phyloP scores from a whole-genome alignment of 1,140 invertebrate genomes.

The Scaptodrosophila lebanonensis region DNA sequence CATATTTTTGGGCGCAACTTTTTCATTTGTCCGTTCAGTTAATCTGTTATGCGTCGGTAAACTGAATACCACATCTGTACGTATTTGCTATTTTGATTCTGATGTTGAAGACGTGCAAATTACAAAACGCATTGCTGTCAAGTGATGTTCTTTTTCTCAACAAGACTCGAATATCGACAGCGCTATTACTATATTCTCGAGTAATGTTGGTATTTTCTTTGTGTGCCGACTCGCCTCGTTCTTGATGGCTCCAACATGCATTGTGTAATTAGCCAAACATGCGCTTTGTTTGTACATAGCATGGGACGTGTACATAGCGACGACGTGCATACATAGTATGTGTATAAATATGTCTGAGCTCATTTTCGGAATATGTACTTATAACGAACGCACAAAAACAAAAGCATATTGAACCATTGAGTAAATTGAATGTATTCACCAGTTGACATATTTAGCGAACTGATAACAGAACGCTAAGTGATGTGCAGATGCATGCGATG shows the following conservation, averaged over 20 bases:
- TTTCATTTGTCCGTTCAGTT: slow-evolving; percentile 16
- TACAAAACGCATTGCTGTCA: no score
- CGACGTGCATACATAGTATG: no score
- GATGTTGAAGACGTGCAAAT: slow-evolving; percentile 30
- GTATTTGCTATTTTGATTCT: no score
- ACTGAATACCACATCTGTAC: no score
- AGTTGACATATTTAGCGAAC: slow-evolving; percentile 19
- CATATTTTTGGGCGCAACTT: slow-evolving; percentile 42
- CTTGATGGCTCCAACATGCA: slow-evolving; percentile 1
- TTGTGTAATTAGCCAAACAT: slow-evolving; percentile 50
- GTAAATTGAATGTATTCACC: slow-evolving; percentile 21
- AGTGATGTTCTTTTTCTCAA: no score
- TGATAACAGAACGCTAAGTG: slow-evolving; percentile 30
- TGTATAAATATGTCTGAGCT: no score
- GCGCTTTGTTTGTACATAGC: slow-evolving; percentile 7
- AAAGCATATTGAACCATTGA: slow-evolving; percentile 23
- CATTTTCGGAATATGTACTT: no score
- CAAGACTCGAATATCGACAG: no score
- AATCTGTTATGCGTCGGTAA: no score
- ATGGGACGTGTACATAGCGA: no score
- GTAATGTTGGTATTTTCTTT: not conserved
- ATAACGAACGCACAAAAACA: not conserved
- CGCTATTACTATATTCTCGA: no score
- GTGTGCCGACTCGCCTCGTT: not conserved
- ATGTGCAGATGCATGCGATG: not conserved